phyloP scores from a whole-genome alignment of 2,113 vertebrate species.

The Cavia porcellus region DNA sequence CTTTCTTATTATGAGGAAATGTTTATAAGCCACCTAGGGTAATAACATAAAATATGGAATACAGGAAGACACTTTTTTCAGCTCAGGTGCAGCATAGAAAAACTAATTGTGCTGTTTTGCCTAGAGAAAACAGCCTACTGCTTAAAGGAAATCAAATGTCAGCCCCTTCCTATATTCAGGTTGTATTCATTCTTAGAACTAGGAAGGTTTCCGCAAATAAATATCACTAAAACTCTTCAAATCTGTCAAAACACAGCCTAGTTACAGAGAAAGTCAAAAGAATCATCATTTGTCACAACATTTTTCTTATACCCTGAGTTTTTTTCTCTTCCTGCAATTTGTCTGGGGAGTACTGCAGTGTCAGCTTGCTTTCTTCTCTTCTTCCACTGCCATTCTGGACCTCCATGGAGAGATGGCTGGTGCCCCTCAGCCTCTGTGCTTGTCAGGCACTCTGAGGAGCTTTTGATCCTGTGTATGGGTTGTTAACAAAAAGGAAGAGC shows the following conservation, averaged over 20 bases:
- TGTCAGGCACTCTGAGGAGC: not conserved
- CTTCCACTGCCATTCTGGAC: not conserved
- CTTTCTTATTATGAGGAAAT: slow-evolving; percentile 31
- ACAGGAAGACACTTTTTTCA: not conserved
- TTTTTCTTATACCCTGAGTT: not conserved
- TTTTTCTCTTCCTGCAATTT: not conserved
- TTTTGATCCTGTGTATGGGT: not conserved
- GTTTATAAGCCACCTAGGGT: slow-evolving; percentile 45
- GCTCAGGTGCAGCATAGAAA: slow-evolving; percentile 28
- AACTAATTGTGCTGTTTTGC: slow-evolving; percentile 55
- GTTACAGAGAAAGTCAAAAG: slow-evolving; percentile 53
- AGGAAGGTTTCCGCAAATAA: slow-evolving; percentile 46
- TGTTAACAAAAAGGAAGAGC: not conserved
- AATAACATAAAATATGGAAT: not conserved
- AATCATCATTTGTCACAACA: slow-evolving; percentile 27
- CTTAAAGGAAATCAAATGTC: slow-evolving; percentile 52
- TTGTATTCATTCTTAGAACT: slow-evolving; percentile 58
- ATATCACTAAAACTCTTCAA: slow-evolving; percentile 63
- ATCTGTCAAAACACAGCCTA: slow-evolving; percentile 64
- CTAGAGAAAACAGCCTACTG: slow-evolving; percentile 53
- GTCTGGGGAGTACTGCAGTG: slow-evolving; percentile 11
- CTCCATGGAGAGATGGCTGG: not conserved
- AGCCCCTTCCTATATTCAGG: slow-evolving; percentile 14
- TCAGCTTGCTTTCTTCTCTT: not conserved
- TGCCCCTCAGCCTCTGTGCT: not conserved